Evolutionary conservation across 2,797 vertebrate species (phyloP).

Genomic region (Centropyge bicolor): DNA sequence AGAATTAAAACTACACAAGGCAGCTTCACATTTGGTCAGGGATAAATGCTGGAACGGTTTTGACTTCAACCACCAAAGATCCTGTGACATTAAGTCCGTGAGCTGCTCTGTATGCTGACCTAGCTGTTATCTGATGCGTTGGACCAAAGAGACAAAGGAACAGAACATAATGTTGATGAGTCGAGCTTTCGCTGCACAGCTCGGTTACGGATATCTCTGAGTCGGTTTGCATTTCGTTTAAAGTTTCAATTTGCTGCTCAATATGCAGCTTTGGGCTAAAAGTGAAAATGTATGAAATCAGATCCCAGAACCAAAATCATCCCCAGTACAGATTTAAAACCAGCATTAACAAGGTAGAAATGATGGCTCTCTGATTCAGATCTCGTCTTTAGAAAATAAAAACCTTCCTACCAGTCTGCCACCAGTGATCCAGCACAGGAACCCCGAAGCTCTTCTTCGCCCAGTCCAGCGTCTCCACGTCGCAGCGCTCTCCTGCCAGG

Average conservation of each 20-base stretch:
- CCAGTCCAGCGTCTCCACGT: slow-evolving; percentile 95
- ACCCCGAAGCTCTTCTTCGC: slow-evolving; percentile 92
- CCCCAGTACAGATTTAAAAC: slow-evolving; percentile 6
- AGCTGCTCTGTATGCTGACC: not conserved
- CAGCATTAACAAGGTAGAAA: not conserved
- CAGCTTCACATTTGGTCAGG: not conserved
- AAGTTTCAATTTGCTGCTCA: not conserved
- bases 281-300: not conserved
- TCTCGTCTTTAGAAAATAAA: not conserved
- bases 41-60: slow-evolving; percentile 6
- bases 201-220: not conserved
- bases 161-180: not conserved
- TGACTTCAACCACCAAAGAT: not conserved
- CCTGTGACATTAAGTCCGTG: not conserved
- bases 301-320: not conserved
- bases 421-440: slow-evolving; percentile 98
- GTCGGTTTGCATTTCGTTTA: not conserved
- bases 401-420: slow-evolving; percentile 94
- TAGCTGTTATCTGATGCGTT: not conserved
- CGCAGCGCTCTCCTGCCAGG: slow-evolving; percentile 95
- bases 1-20: slow-evolving; percentile 29
- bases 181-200: not conserved
- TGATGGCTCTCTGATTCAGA: not conserved
- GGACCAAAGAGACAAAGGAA: not conserved
- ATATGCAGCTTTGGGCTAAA: not conserved